Conservation (phyloP, 2,888 invertebrate species). For the Nipponacmea schrenckii region DNA sequence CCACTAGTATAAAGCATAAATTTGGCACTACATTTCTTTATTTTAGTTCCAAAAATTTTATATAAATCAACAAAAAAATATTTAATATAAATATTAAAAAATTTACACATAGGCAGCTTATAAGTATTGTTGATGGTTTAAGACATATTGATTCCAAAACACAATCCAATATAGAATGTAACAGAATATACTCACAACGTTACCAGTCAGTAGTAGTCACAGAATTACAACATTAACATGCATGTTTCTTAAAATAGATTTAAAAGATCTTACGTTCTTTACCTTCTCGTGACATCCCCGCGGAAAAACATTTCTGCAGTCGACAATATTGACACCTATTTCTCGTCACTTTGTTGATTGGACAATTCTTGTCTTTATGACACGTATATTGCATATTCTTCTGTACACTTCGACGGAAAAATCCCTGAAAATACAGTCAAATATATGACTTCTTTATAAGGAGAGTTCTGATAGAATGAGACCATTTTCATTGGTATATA, state of each 20-base stretch:
- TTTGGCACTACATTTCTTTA: too few relatives aligned
- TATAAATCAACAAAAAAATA: too few relatives aligned
- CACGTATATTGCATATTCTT: conserved; percentile 68
- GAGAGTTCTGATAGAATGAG: too few relatives aligned
- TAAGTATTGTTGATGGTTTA: too few relatives aligned
- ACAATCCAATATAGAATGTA: too few relatives aligned
- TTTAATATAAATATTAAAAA: too few relatives aligned
- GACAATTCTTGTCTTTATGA: conserved; percentile 66
- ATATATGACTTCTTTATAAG: not conserved
- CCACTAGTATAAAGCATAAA: too few relatives aligned
- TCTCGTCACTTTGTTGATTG: conserved; percentile 66
- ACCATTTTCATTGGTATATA: too few relatives aligned
- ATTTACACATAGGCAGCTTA: too few relatives aligned
- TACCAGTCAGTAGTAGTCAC: not conserved
- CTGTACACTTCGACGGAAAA: conserved; percentile 68
- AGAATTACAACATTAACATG: conserved; percentile 11
- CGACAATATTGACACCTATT: conserved; percentile 68
- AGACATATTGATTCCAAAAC: too few relatives aligned
- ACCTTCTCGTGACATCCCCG: conserved; percentile 69
- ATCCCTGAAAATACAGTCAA: conserved; percentile 56
- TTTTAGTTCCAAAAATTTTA: too few relatives aligned
- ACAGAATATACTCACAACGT: too few relatives aligned
- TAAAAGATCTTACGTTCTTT: conserved; percentile 9
- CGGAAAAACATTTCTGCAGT: conserved; percentile 64
- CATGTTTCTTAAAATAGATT: not conserved